Conservation (phyloP, 2,113 vertebrate genomes). For the Neofelis nebulosa region DNA sequence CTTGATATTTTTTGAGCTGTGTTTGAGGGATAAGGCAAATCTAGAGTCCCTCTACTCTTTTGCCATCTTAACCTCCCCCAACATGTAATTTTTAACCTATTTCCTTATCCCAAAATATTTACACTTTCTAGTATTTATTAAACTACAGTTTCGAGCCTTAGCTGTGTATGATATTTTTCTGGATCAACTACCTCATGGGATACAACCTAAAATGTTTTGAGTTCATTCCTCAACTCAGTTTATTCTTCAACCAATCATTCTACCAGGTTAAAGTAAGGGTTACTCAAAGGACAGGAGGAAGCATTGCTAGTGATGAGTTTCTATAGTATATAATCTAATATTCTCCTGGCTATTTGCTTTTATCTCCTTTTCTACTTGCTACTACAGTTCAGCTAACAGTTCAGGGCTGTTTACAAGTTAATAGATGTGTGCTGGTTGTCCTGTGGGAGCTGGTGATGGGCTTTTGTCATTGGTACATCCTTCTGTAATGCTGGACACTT, state of each 20-base stretch:
- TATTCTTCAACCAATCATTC: conserved; percentile 2
- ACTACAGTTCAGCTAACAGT: background rate
- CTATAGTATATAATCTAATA: conserved; percentile 45
- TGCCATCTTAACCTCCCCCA: no score
- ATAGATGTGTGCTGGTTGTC: background rate
- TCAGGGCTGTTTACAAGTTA: conserved; percentile 42
- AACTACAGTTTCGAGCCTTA: background rate
- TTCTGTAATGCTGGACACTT: background rate
- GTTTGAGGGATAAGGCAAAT: no score
- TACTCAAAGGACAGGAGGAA: background rate
- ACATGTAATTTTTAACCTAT: background rate
- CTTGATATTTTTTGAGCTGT: no score
- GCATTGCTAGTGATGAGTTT: background rate
- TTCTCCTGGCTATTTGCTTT: background rate
- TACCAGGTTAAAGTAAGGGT: background rate
- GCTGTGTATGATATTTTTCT: background rate
- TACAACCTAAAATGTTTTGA: conserved; percentile 27
- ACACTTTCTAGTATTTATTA: background rate
- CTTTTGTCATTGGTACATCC: background rate
- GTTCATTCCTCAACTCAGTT: background rate
- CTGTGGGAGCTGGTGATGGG: background rate
- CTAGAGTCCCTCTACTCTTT: no score
- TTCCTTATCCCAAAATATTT: background rate
- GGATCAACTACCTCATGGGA: background rate
- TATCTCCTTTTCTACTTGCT: conserved; percentile 30